Evolutionary conservation across 2,797 vertebrate genomes (phyloP), one percentile per base, ranked within the genome.

Genomic region (Sternarchorhynchus goeldii): DNA sequence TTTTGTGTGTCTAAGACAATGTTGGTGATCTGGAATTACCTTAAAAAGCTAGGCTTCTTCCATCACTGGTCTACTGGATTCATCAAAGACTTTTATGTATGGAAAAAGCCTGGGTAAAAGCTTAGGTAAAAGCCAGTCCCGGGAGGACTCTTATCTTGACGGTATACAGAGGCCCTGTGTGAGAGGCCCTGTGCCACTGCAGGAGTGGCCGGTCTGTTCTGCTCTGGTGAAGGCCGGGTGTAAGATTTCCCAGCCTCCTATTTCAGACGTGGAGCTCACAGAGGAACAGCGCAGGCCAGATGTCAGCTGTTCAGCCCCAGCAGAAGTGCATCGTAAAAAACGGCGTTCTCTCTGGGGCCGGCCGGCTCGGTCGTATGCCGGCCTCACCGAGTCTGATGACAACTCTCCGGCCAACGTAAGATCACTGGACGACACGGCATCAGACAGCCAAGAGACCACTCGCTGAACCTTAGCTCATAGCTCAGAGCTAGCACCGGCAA

Each of bases 401-500:
- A 65, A 25, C 57, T 64, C 25, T 57, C 59, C 29, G 77, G 57
- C 77, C 31, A n/a, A 55, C 53, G 64, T 68, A 67, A 74, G 65
- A 25, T 80, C n/a, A 79, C 74, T 75, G 82, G 75, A 60, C 56
- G 86, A 86, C 84, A 82, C 74, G 0, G 64, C 36, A 76, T 75
- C 66, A 77, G 68, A 74, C 32, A 57, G 59, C 68, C 83, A 18
- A 59, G 74, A 75, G 82, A 71, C 63, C 25, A 41, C 57, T 32
- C 5, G 18, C 53, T 71, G 76, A 66, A 85, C 79, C 56, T 85
- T 62, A 85, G 79, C 79, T 76, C 78, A 86, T 82, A 65, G 67
- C 0, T 57, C 73, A 45, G 60, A 85, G 73, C 56, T 41, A 82
- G 76, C 73, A 25, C 80, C 73, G 77, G 65, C 45, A 36, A 56